Conservation (phyloP, 2,888 invertebrate species). For the Belgica antarctica region DNA sequence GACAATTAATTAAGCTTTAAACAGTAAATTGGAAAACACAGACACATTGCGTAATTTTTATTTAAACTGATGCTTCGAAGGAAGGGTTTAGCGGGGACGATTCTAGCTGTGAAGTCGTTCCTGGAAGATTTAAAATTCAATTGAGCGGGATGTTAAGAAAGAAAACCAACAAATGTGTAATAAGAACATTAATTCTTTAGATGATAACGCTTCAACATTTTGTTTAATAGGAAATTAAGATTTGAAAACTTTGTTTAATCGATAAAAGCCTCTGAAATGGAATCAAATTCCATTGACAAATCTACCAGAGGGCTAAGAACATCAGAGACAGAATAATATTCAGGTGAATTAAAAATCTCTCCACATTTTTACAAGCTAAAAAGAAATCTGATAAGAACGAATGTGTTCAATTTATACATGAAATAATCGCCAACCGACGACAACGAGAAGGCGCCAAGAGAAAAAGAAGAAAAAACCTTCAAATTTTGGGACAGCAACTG, state of each 20-base stretch:
- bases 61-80: slow-evolving; percentile 11
- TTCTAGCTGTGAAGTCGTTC: too few relatives aligned
- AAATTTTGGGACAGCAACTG: not conserved
- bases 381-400: slow-evolving; percentile 5
- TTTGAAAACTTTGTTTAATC: not conserved
- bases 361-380: not conserved
- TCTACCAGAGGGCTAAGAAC: slow-evolving; percentile 7
- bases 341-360: slow-evolving; percentile 12
- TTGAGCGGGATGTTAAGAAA: slow-evolving; percentile 4
- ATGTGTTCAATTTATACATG: slow-evolving; percentile 36
- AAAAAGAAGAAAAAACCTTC: too few relatives aligned
- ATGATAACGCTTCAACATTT: slow-evolving; percentile 35
- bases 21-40: not conserved
- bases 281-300: slow-evolving; percentile 28
- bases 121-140: too few relatives aligned
- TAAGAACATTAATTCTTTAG: slow-evolving; percentile 36
- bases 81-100: too few relatives aligned
- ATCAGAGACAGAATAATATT: not conserved
- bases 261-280: slow-evolving; percentile 18
- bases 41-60: slow-evolving; percentile 3
- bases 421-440: slow-evolving; percentile 4
- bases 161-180: slow-evolving; percentile 31
- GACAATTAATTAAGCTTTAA: slow-evolving; percentile 13
- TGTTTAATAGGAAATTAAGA: slow-evolving; percentile 14
- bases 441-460: slow-evolving; percentile 37